Evolutionary conservation across 2,888 invertebrate genomes (phyloP), one percentile per base, ranked within the genome.

Genomic region (Amitus sp.): DNA sequence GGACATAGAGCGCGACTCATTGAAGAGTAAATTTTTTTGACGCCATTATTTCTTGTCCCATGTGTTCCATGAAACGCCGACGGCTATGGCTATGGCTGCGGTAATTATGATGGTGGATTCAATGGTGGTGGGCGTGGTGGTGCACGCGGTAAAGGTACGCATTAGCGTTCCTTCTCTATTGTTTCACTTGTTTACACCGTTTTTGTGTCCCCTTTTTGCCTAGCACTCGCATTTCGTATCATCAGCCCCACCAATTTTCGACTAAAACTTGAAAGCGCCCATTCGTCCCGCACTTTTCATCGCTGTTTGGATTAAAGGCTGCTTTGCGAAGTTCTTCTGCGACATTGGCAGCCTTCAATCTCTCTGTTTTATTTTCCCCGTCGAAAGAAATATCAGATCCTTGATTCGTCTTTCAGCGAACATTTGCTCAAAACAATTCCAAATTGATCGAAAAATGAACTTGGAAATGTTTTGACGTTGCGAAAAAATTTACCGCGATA

Each of bases 71-170:
- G 80, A 78, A 66, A 80, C 78, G 83, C 85, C 87, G 86, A 86
- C 86, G 93, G 92, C 89, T 92, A 92, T 87, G 90, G 91, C 89
- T 87, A 87, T 85, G 85, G 87, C 85, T 3, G 12, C 85, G 89
- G 91, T 88, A 91, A 90, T 87, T 92, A 90, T 89, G 91, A 92
- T 85, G 91, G 92, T 87, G 92, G 93, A 87, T 92, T 92, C 85
- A 87, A 86, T 86, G 92, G 92, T 86, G 92, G 92, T 85, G 90
- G 91, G 85, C 91, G 93, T 86, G 87, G 91, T 86, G 91, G 92
- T 87, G 88, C 91, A 86, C 91, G 89, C 85, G 88, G 88, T 86
- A 93, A 93, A 93, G 93, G 93, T 93, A 93, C 86, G 82, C 82
- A 78, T 78, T 79, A 79, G 81, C 81, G 81, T 82, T 78, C 81